These are phyloP conservation scores for Hecatera dysodea DNA, from an alignment of 2,888 invertebrate species.

Conservation along the genomic window DNA sequence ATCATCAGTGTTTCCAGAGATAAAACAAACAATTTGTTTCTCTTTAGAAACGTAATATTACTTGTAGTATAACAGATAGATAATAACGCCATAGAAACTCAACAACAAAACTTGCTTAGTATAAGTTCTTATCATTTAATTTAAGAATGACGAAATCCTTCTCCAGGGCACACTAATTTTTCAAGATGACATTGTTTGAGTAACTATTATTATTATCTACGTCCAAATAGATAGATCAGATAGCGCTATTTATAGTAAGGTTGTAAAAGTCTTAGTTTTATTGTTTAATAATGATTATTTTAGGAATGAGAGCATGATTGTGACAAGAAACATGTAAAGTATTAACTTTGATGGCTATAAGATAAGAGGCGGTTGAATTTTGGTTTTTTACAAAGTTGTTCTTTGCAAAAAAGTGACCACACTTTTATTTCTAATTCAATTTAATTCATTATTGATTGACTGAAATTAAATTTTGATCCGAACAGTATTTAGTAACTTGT, in stretches of 20 bases:
- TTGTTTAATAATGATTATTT: slow-evolving; percentile 38
- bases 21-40: no score
- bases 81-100: neutral
- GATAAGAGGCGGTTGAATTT: no score
- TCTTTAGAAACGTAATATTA: no score
- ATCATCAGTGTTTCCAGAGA: no score
- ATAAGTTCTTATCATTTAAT: slow-evolving; percentile 59
- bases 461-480: no score
- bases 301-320: neutral
- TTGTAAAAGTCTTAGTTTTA: slow-evolving; percentile 37
- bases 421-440: no score
- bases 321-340: neutral
- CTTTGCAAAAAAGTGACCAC: no score
- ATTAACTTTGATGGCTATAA: no score
- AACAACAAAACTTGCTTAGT: slow-evolving; percentile 1
- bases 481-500: no score
- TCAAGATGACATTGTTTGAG: slow-evolving; percentile 56
- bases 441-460: no score
- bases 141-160: slow-evolving; percentile 49
- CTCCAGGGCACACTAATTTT: slow-evolving; percentile 60
- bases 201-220: slow-evolving; percentile 46
- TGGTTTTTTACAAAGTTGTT: no score
- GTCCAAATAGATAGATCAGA: slow-evolving; percentile 60
- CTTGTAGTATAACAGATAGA: no score
- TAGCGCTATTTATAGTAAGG: slow-evolving; percentile 59